A percentile compares a stretch with the other conserved stretches of the same genome.
Evolutionary conservation across 1,140 invertebrate genomes (phyloP).

Genomic region (Zaprionus ornatus): DNA sequence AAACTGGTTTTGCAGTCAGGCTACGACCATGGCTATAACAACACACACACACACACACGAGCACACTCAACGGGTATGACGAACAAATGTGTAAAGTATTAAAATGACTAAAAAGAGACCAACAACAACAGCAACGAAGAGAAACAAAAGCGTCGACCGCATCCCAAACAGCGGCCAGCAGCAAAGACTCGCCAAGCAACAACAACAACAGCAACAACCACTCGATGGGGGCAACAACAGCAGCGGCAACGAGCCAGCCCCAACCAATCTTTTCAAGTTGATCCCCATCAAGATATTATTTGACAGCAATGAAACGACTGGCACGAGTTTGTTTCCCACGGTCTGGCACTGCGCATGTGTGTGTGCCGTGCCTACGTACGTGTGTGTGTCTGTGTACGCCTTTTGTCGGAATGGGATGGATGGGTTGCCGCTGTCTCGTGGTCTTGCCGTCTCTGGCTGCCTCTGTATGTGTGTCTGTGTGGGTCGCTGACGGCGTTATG

Average conservation of each 20-base stretch:
- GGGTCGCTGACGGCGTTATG: conserved; percentile 47
- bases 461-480: conserved; percentile 52
- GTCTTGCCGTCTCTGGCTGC: conserved; percentile 4
- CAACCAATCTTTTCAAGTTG: conserved; percentile 83
- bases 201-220: conserved; percentile 35
- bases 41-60: conserved; percentile 31
- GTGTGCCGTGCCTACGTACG: conserved; percentile 46
- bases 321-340: conserved; percentile 84
- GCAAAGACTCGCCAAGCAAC: conserved; percentile 43
- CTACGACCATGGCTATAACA: conserved; percentile 47
- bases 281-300: conserved; percentile 84
- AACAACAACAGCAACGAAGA: conserved; percentile 41
- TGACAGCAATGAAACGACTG: conserved; percentile 84
- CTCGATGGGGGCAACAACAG: conserved; percentile 29
- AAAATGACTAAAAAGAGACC: conserved; percentile 69
- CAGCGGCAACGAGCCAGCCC: conserved; percentile 64
- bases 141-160: conserved; percentile 76
- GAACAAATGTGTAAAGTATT: conserved; percentile 82
- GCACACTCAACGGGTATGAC: conserved; percentile 62
- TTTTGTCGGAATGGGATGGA: conserved; percentile 53
- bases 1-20: conserved; percentile 68
- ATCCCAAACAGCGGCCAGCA: conserved; percentile 73
- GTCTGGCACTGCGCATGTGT: conserved; percentile 73
- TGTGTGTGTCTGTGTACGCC: conserved; percentile 44
- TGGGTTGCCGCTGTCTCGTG: conserved; percentile 27